Evolutionary conservation across 2,113 vertebrate species (phyloP).

Genomic region (Terrapene triunguis): DNA sequence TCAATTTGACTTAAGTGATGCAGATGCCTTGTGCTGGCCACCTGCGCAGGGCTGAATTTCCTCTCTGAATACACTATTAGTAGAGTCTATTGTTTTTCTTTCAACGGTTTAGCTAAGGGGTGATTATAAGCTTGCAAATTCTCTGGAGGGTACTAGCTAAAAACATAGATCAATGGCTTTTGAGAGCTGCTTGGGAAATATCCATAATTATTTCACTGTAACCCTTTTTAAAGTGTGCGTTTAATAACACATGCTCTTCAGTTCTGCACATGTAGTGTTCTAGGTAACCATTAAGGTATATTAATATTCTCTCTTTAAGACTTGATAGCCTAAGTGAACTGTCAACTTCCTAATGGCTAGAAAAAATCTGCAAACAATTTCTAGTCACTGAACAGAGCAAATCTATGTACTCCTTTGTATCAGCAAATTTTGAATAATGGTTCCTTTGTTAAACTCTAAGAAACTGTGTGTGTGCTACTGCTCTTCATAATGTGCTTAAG

Average conservation of each 20-base stretch:
- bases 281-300: not conserved
- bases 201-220: not conserved
- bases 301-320: slow-evolving; percentile 43
- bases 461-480: rapidly evolving
- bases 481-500: not conserved
- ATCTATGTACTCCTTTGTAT: slow-evolving; percentile 64
- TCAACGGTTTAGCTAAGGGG: not conserved
- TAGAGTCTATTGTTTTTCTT: not conserved
- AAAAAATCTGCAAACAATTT: slow-evolving; percentile 75
- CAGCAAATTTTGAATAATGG: slow-evolving; percentile 58
- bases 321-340: slow-evolving; percentile 58
- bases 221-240: not conserved
- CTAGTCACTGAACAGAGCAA: slow-evolving; percentile 64
- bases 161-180: not conserved
- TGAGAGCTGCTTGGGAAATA: not conserved
- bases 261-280: not conserved
- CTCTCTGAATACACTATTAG: rapidly evolving
- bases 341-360: slow-evolving; percentile 54
- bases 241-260: not conserved
- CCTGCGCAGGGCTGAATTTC: rapidly evolving
- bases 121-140: not conserved
- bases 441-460: slow-evolving; percentile 52
- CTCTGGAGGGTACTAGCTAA: not conserved
- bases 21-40: not conserved
- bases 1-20: rapidly evolving